phyloP scores from a whole-genome alignment of 2,113 vertebrate species.

The Callochromis pleurospilus region DNA sequence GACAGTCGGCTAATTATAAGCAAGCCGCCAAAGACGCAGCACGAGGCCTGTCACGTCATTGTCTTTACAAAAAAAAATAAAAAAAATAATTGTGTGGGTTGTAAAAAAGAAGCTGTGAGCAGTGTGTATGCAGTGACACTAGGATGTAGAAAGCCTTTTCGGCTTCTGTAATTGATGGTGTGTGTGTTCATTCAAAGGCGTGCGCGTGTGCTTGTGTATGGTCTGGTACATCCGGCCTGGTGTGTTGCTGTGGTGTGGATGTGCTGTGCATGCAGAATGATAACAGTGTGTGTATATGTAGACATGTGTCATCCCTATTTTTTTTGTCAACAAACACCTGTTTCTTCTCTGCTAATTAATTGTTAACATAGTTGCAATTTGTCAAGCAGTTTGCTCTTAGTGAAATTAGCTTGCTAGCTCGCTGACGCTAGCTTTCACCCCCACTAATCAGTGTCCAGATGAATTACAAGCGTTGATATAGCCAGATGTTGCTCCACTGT shows the following conservation, averaged over 20 bases:
- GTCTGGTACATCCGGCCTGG: neutral
- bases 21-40: constrained; percentile 32
- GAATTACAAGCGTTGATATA: constrained; percentile 35
- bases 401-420: constrained; percentile 33
- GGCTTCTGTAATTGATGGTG: neutral
- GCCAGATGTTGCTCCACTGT: constrained; percentile 40
- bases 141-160: neutral
- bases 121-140: neutral
- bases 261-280: neutral
- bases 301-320: constrained; percentile 6
- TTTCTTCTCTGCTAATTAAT: constrained; percentile 60
- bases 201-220: neutral
- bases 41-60: constrained; percentile 17
- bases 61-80: neutral
- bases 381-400: constrained; percentile 38
- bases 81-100: neutral
- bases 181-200: neutral
- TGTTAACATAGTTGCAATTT: constrained; percentile 63
- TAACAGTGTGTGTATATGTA: neutral
- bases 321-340: constrained; percentile 60
- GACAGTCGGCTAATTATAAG: constrained; percentile 47
- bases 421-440: constrained; percentile 35
- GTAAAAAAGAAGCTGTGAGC: constrained; percentile 9
- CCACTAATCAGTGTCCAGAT: constrained; percentile 55
- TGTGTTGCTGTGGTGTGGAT: neutral